Base-by-base conservation (phyloP, 2,888 invertebrate species). In the Drosophila longiperda region DNA sequence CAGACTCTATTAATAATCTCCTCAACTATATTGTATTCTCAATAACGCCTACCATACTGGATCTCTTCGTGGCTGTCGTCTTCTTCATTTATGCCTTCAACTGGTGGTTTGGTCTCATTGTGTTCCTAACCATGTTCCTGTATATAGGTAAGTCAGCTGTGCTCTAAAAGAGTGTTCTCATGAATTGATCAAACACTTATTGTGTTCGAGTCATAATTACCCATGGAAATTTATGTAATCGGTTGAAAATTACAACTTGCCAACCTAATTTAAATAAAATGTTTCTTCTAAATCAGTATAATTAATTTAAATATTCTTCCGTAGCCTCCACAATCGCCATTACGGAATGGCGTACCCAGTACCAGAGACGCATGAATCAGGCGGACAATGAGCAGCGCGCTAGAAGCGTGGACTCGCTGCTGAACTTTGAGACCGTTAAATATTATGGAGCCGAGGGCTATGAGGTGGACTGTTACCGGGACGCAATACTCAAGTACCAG, bases 311-410 rank as follows among this genome's bases (percentile, higher is more conserved):
- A 12, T 23, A 29, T 23, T 32, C 11, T n/a, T 5, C 4, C 17
- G 11, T 94, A 90, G 95, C 95, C 6, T 87, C 75, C 15, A 99
- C 99, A 1, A 96, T 99, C 90, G 93, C 94, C 20, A 95, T 99
- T n/a, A 99, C 99, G 0, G 99, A 99, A 93, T 99, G 99, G 99
- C 95, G 99, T 17, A 99, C 99, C 0, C 98, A 99, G 93, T 99
- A 95, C 93, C 97, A 99, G 82, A 94, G 99, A 38, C 95, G 96
- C 7, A 98, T 99, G 98, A 99, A 99, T 93, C 94, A 96, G 34
- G 96, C 98, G 0, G 99, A 99, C 91, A 99, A 99, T 93, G 97
- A 96, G 42, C 96, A 97, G 70, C 96, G 97, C 87, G 97, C 98
- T 7, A 95, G 97, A 70, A 98, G 98, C 63, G 98, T 99, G 0